Percentiles rank a stretch among this genome's conserved stretches.
phyloP scores from a whole-genome alignment of 1,140 invertebrate genomes.

The Pararge aegeria region DNA sequence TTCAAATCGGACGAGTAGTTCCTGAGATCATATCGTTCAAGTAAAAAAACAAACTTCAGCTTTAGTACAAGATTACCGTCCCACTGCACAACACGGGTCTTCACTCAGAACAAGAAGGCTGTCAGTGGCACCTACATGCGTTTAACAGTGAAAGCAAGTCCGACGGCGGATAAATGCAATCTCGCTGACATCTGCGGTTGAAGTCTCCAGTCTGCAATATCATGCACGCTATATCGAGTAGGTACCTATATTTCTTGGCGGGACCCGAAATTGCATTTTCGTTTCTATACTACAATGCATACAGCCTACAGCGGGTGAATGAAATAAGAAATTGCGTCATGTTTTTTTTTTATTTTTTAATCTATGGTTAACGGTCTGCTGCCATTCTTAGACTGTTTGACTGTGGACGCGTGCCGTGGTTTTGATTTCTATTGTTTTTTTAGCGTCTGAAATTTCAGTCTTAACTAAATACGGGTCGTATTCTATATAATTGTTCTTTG shows the following conservation, averaged over 20 bases:
- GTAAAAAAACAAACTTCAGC: too few species aligned
- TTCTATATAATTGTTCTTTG: not conserved
- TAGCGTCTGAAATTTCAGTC: conserved; percentile 19
- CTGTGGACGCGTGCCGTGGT: conserved; percentile 55
- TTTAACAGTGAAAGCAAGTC: too few species aligned
- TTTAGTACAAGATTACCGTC: too few species aligned
- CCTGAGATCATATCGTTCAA: too few species aligned
- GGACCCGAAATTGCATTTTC: conserved; percentile 21
- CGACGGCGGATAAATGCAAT: not conserved
- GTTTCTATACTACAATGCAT: conserved; percentile 24
- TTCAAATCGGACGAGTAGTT: too few species aligned
- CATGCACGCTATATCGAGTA: conserved; percentile 11
- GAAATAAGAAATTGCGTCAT: conserved; percentile 7
- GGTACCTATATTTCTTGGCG: not conserved
- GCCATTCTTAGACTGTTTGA: conserved; percentile 23
- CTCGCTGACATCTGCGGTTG: not conserved
- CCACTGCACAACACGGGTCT: too few species aligned
- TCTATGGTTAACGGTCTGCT: conserved; percentile 30
- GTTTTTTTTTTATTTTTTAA: conserved; percentile 26
- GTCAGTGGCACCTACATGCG: too few species aligned
- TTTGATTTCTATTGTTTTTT: conserved; percentile 39
- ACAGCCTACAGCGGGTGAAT: conserved; percentile 22
- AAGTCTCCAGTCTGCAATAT: too few species aligned
- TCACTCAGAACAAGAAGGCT: too few species aligned
- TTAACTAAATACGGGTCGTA: not conserved